phyloP scores from a whole-genome alignment of 2,797 vertebrate species.

The Aldrovandia affinis region DNA sequence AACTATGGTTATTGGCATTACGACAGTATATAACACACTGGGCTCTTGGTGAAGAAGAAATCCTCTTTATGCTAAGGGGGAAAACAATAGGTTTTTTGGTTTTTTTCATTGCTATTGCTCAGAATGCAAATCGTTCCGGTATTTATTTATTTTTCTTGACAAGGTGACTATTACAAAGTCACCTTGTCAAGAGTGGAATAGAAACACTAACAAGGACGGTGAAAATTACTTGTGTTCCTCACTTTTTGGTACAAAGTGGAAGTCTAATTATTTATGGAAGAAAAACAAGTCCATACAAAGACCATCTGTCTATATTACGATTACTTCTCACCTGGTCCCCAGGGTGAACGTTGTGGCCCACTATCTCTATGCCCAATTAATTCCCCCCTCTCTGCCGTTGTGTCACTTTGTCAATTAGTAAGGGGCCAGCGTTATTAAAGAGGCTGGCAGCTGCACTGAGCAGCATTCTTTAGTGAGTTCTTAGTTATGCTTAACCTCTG shows the following conservation, averaged over 20 bases:
- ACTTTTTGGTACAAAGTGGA: not conserved
- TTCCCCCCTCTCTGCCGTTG: slow-evolving; percentile 13
- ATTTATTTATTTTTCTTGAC: not conserved
- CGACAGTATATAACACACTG: not conserved
- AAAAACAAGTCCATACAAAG: slow-evolving; percentile 6
- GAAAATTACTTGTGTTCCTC: not conserved
- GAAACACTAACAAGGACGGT: not conserved
- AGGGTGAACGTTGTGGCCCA: slow-evolving; percentile 4
- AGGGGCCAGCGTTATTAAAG: slow-evolving; percentile 7
- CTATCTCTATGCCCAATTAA: slow-evolving; percentile 13
- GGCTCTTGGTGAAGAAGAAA: not conserved
- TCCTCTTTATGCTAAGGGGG: not conserved
- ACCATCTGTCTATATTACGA: slow-evolving; percentile 17
- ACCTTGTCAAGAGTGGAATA: not conserved
- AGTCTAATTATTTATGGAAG: slow-evolving; percentile 9
- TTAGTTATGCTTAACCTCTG: slow-evolving; percentile 20
- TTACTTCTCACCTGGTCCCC: slow-evolving; percentile 12
- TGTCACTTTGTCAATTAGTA: slow-evolving; percentile 27
- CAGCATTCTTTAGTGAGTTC: slow-evolving; percentile 4
- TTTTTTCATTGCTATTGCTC: not conserved
- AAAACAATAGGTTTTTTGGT: not conserved
- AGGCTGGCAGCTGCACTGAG: not conserved
- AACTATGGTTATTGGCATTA: not conserved
- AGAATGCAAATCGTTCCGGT: not conserved
- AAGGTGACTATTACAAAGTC: not conserved